Evolutionary conservation across 2,888 invertebrate species (phyloP), one percentile per base, ranked within the genome.

Genomic region (Nebria salina): DNA sequence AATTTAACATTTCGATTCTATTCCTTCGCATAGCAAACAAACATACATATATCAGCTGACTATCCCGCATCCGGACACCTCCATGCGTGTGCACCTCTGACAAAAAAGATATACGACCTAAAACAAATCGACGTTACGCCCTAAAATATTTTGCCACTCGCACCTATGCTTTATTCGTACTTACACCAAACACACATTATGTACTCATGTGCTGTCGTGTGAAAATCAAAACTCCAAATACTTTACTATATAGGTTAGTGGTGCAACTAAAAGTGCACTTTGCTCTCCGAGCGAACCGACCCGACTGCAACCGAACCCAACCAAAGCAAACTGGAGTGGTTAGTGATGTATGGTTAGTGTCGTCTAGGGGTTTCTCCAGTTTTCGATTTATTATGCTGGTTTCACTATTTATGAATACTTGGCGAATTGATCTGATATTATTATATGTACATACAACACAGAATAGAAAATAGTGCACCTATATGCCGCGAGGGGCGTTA

Each of bases 401-500:
- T 86, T 82, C 85, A 85, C 85, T 88, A 88, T 88, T 88, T 88
- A 88, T 88, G 88, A 88, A 88, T 88, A 87, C 88, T 87, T 84
- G 84, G 83, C 85, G 86, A 87, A 87, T 87, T 88, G 87, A 87
- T 86, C 86, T 85, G 87, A 87, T 86, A 86, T 54, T 54, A 54
- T 34, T 70, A 11, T 66, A 13, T 65, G 13, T 65, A 65, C 15
- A 65, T 68, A 68, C 68, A 68, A 68, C 25, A 68, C 68, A 70
- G 25, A 25, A 25, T 26, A 26, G 25, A 15, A 8, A 5, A 20
- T 70, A 34, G 26, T 34, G 26, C 15, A 20, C 15, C 7, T 70
- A 34, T 70, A 70, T 70, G 66, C 34, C 34, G 34, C 34, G 54
- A 54, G 54, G 54, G 54, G 54, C 54, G 54, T 54, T 54, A 54